Percentiles rank a stretch among this genome's conserved stretches.
Conservation (phyloP, 2,113 vertebrate species). For the sheep (Ovis aries) region ARS-UI_Ramb_v3.0 NC_056066.1:40627001-40627500, state of each 20-base stretch:
- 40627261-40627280: neutral
- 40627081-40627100: neutral
- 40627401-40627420: neutral
- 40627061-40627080: neutral
- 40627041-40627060: neutral
- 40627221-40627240: neutral
- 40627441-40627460: conserved; percentile 38
- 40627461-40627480: conserved; percentile 54
- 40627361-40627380: neutral
- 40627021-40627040: neutral
- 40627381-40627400: neutral
- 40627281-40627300: neutral
- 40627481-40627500: conserved; percentile 47
- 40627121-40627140: neutral
- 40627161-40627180: neutral
- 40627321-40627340: neutral
- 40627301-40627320: neutral
- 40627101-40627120: neutral
- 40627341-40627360: neutral
- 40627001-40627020: neutral
- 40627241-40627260: neutral
- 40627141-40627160: neutral
- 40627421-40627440: conserved; percentile 23
- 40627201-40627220: conserved; percentile 16
- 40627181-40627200: neutral